Base-by-base conservation (phyloP, 2,797 vertebrate species). In the Danio choprae region DNA sequence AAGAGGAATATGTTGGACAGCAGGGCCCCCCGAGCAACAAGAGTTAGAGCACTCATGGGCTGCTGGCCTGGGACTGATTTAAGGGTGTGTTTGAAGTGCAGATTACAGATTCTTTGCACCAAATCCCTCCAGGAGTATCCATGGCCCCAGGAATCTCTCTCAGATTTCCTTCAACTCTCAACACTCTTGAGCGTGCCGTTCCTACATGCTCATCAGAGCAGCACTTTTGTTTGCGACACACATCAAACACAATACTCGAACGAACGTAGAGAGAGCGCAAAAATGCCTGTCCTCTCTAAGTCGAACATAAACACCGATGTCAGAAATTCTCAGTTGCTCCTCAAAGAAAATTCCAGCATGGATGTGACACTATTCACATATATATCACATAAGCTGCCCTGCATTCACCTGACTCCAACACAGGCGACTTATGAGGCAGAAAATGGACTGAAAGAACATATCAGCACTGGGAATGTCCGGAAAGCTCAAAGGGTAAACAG, bases 41-140 rank as follows among this genome's bases (percentile, higher is more conserved):
- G 91, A 93, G 92, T 93, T 92, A 93, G 90, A 87, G 91, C 89
- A 91, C 92, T 93, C 90, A 83, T 91, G 90, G 90, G 89, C 90
- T 92, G 89, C 89, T 88, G 87, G 94, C 91, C 93, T 95, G 94
- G 94, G 93, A 94, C 92, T 95, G 93, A 94, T 95, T 95, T 94
- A 94, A 91, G 93, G 91, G 92, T 84, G 90, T 91, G 93, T 95
- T 94, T 94, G 93, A 94, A 94, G 94, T 94, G 91, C 91, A 95
- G 93, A 94, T 94, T 93, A 94, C 91, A 90, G 93, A 94, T 93
- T 94, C 92, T 93, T 94, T 93, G 90, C 92, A 92, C 92, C 90
- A 95, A 94, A 94, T 95, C 93, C 94, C 94, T 93, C 80, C 89
- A 94, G 94, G 94, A 95, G 93, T 95, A 95, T 95, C 93, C 82